Evolutionary conservation across 2,113 vertebrate genomes (phyloP).

Genomic region (Lates calcarifer): DNA sequence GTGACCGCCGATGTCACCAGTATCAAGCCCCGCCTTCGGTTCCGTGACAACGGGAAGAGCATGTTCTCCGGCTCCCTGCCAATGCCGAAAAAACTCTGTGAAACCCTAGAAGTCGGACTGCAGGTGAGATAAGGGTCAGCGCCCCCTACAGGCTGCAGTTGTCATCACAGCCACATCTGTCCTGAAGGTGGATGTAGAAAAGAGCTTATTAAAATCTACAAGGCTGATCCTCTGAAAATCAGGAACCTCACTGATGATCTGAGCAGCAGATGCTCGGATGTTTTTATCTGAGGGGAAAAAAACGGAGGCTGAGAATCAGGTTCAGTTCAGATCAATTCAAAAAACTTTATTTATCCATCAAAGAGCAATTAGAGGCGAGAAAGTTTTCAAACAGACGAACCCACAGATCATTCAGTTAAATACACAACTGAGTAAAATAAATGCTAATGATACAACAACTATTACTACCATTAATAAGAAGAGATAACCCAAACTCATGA

Average conservation of each 20-base stretch:
- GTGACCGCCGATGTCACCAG: slow-evolving; percentile 87
- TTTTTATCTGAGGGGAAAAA: too few relatives aligned
- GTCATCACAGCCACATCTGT: not conserved
- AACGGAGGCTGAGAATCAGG: too few relatives aligned
- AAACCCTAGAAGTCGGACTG: slow-evolving; percentile 82
- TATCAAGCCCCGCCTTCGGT: slow-evolving; percentile 86
- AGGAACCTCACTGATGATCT: not conserved
- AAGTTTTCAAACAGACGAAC: too few relatives aligned
- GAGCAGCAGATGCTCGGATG: too few relatives aligned
- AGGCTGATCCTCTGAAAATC: not conserved
- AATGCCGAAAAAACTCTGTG: slow-evolving; percentile 83
- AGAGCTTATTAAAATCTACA: not conserved
- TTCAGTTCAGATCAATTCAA: too few relatives aligned
- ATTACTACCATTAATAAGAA: too few relatives aligned
- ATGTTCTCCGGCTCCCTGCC: slow-evolving; percentile 77
- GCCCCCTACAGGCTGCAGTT: not conserved
- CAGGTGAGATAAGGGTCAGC: slow-evolving; percentile 80
- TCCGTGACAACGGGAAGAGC: slow-evolving; percentile 75
- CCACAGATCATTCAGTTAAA: too few relatives aligned
- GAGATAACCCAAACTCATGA: too few relatives aligned
- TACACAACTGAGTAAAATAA: too few relatives aligned
- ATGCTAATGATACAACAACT: too few relatives aligned
- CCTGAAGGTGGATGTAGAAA: not conserved
- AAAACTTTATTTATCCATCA: too few relatives aligned
- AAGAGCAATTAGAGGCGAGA: too few relatives aligned